These are phyloP conservation scores for Ptyas mucosa DNA, from an alignment of 2,113 vertebrate species.

Conservation along the genomic window DNA sequence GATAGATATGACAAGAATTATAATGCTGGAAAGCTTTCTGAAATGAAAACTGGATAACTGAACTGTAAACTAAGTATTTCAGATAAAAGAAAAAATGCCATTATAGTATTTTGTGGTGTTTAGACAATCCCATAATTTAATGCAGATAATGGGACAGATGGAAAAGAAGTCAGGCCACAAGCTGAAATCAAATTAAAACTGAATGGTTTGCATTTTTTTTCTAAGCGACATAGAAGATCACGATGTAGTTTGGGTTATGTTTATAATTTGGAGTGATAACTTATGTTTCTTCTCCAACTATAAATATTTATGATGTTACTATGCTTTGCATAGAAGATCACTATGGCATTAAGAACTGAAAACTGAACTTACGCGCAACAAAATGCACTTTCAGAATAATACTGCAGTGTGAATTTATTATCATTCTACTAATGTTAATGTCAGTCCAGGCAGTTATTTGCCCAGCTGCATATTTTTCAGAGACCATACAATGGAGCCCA, in stretches of 20 bases:
- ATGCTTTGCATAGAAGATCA: neutral
- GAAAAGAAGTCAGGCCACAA: neutral
- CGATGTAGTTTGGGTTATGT: neutral
- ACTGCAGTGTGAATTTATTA: neutral
- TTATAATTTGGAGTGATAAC: neutral
- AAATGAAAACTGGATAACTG: neutral
- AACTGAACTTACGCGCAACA: neutral
- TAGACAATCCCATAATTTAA: neutral
- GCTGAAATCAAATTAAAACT: neutral
- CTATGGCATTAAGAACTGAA: neutral
- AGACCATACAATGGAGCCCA: neutral
- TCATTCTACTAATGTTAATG: neutral
- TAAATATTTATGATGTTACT: neutral
- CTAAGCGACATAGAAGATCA: neutral
- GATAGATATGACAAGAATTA: neutral
- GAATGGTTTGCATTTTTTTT: neutral
- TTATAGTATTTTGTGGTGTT: neutral
- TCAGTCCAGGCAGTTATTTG: neutral
- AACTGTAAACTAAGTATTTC: neutral
- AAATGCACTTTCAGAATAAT: neutral
- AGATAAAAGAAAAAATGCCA: neutral
- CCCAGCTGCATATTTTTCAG: neutral
- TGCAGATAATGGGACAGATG: neutral
- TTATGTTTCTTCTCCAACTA: neutral
- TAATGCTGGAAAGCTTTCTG: neutral